Conservation (phyloP, 2,888 invertebrate genomes). For the Tryphoninae sp. region DNA sequence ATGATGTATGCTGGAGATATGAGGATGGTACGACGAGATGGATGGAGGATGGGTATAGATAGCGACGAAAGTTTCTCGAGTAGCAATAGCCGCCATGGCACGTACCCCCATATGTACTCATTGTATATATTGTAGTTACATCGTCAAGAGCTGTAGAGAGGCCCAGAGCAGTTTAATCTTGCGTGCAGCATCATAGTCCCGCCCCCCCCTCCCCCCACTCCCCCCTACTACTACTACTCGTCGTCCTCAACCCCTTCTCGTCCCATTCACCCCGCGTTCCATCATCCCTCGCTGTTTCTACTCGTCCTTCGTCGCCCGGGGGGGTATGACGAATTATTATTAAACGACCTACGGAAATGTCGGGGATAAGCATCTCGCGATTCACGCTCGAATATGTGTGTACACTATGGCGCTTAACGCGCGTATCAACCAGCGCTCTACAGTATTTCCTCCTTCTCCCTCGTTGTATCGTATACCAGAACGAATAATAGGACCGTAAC, state of each 20-base stretch:
- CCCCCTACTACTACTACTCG: not conserved
- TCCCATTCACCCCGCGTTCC: not conserved
- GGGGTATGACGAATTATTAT: constrained; percentile 58
- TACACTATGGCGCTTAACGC: too few relatives aligned
- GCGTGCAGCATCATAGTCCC: constrained; percentile 23
- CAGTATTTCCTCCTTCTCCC: too few relatives aligned
- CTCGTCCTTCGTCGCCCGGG: constrained; percentile 34
- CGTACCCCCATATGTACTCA: constrained; percentile 20
- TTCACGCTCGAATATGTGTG: constrained; percentile 36
- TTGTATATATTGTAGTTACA: constrained; percentile 38
- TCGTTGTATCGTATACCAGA: too few relatives aligned
- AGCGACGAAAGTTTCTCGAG: constrained; percentile 46
- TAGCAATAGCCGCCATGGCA: constrained; percentile 25
- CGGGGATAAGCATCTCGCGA: constrained; percentile 30
- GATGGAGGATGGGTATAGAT: constrained; percentile 4
- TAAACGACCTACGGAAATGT: constrained; percentile 49
- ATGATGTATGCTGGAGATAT: constrained; percentile 29
- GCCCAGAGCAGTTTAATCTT: constrained; percentile 49
- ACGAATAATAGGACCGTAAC: not conserved
- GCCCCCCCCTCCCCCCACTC: not conserved
- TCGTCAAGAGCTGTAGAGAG: constrained; percentile 24
- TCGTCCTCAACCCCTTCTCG: not conserved
- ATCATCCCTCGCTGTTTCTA: not conserved
- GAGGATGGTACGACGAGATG: constrained; percentile 14
- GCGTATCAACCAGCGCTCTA: too few relatives aligned